phyloP scores from a whole-genome alignment of 2,888 invertebrate species.

The Xylota sylvarum region DNA sequence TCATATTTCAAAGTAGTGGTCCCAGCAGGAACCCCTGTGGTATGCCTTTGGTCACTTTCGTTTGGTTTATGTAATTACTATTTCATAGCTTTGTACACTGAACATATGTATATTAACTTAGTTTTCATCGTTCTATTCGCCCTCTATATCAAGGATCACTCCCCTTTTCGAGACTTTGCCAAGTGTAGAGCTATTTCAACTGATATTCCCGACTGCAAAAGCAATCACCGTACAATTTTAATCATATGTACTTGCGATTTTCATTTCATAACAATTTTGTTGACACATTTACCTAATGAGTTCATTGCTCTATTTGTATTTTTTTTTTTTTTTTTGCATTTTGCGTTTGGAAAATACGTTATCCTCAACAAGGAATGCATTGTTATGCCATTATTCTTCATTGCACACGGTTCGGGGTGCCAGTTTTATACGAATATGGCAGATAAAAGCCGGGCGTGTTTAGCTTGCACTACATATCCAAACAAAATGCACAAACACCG shows the following conservation, averaged over 20 bases:
- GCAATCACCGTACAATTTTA: background rate
- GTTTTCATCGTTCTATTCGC: too few relatives aligned
- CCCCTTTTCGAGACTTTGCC: too few relatives aligned
- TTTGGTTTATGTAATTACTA: too few relatives aligned
- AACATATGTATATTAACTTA: too few relatives aligned
- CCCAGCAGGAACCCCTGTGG: too few relatives aligned
- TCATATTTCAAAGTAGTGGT: too few relatives aligned
- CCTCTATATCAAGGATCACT: too few relatives aligned
- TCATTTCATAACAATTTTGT: constrained; percentile 8
- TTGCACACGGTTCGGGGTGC: constrained; percentile 22
- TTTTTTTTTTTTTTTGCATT: constrained; percentile 9
- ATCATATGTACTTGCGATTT: background rate
- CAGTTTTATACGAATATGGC: constrained; percentile 24
- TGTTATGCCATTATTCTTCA: constrained; percentile 47
- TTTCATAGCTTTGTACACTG: too few relatives aligned
- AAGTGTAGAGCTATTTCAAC: too few relatives aligned
- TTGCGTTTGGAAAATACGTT: constrained; percentile 30
- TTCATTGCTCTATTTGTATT: constrained; percentile 47
- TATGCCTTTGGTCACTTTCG: too few relatives aligned
- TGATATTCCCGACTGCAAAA: too few relatives aligned
- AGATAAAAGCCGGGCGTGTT: constrained; percentile 32
- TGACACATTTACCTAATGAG: constrained; percentile 56
- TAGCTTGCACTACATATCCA: constrained; percentile 3
- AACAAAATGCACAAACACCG: constrained; percentile 3
- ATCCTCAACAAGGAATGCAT: constrained; percentile 36